Base-by-base conservation (phyloP, 2,113 vertebrate genomes). In the Bettongia penicillata region DNA sequence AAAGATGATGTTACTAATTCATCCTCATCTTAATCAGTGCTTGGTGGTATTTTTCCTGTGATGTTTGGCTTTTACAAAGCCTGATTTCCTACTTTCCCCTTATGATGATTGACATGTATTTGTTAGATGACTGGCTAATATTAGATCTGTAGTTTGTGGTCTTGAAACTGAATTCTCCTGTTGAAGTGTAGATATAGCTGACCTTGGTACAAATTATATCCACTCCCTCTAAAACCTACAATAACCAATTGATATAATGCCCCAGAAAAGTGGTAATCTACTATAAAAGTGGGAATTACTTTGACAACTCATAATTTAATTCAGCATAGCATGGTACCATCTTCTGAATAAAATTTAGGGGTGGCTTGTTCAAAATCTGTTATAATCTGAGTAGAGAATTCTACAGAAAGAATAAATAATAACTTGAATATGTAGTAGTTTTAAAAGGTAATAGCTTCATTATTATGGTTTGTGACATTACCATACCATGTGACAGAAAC, bases 361-460 rank as follows among this genome's bases (percentile, higher is more conserved):
- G 77, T 6, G 90, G 51, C 77, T 28, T n/a, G 53, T 93, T 94
- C 96, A 47, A 95, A 61, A 92, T 94, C 84, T 96, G 53, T 91
- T 51, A 94, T 90, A 84, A 94, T 94, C 93, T 93, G 24, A 93
- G 26, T 96, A n/a, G 50, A 84, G 37, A 90, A 97, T 93, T 92
- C 90, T 95, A 51, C 89, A 95, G 84, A 94, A 93, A 61, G 57
- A 61, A 94, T 91, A 89, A 95, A 53, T 26, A 93, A 51, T 53
- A 48, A 94, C 92, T 31, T 95, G n/a, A 89, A 0, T 95, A 77
- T 95, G 92, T 96, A 91, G 37, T 16, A 53, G 53, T 94, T 68
- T 94, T 94, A 95, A 96, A 97, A 51, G 37, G 0, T 91, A 95
- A 55, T 94, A 28, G 51, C 51, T 90, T 92, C 90, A 50, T 95